phyloP scores from a whole-genome alignment of 2,113 vertebrate species.

The Pungitius pungitius region DNA sequence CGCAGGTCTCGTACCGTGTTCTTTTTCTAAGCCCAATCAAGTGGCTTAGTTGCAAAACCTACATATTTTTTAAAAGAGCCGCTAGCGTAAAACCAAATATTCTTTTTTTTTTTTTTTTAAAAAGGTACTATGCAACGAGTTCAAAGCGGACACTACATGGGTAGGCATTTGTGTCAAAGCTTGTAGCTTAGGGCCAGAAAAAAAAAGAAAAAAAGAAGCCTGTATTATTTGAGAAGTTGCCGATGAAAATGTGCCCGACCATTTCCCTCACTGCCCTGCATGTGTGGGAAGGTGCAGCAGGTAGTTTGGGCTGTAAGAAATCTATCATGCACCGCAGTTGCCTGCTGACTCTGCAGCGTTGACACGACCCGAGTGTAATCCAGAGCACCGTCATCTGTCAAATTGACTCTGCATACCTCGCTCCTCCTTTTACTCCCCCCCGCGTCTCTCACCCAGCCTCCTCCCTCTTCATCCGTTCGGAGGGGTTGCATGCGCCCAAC shows the following conservation, averaged over 20 bases:
- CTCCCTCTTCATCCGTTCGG: neutral
- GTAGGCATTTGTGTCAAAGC: neutral
- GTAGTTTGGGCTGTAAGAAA: neutral
- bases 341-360: constrained; percentile 42
- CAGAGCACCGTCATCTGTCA: constrained; percentile 43
- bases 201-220: neutral
- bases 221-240: neutral
- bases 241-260: neutral
- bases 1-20: neutral
- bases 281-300: neutral
- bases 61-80: neutral
- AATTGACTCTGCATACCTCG: constrained; percentile 26
- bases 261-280: neutral
- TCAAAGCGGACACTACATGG: neutral
- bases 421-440: neutral
- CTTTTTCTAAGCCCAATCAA: neutral
- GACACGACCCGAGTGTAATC: constrained; percentile 28
- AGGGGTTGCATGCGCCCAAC: constrained; percentile 23
- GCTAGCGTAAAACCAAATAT: too few species aligned
- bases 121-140: neutral
- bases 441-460: neutral
- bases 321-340: constrained; percentile 8
- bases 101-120: neutral
- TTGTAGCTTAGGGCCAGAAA: neutral
- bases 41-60: neutral